These are phyloP conservation scores for Rana temporaria DNA, from an alignment of 2,113 vertebrate species.

Conservation along the genomic window DNA sequence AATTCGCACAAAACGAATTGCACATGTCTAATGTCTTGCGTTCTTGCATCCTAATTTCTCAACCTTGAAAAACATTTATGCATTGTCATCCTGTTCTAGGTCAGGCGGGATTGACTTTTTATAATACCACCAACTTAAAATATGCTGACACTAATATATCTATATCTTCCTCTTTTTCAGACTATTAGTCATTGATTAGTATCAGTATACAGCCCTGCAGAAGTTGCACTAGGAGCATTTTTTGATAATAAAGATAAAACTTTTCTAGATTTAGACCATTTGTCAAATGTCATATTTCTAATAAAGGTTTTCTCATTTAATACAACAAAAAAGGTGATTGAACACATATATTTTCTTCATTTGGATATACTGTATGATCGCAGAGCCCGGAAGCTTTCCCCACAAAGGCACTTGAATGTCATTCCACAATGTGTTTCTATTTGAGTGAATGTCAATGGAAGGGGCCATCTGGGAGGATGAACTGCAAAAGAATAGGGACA, in stretches of 20 bases:
- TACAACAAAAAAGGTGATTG: not conserved
- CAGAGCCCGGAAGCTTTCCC: constrained; percentile 12
- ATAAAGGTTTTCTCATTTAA: not conserved
- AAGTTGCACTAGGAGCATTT: not conserved
- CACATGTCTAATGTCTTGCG: no score
- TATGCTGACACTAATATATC: not conserved
- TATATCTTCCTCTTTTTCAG: not conserved
- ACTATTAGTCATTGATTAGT: not conserved
- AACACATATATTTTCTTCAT: not conserved
- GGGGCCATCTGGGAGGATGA: not conserved
- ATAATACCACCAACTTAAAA: constrained; percentile 20
- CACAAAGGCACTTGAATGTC: not conserved
- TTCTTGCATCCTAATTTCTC: not conserved
- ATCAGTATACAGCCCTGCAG: not conserved
- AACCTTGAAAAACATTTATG: not conserved
- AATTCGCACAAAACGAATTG: no score
- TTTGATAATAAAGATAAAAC: not conserved
- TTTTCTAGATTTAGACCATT: not conserved
- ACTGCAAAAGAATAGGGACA: not conserved
- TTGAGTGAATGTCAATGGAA: not conserved
- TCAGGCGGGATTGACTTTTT: not conserved
- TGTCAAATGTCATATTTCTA: not conserved
- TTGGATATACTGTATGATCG: constrained; percentile 30
- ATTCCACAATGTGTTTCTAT: not conserved
- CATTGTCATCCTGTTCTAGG: not conserved